Evolutionary conservation across 2,113 vertebrate species (phyloP).

Genomic region (Dolichotis patagonum): DNA sequence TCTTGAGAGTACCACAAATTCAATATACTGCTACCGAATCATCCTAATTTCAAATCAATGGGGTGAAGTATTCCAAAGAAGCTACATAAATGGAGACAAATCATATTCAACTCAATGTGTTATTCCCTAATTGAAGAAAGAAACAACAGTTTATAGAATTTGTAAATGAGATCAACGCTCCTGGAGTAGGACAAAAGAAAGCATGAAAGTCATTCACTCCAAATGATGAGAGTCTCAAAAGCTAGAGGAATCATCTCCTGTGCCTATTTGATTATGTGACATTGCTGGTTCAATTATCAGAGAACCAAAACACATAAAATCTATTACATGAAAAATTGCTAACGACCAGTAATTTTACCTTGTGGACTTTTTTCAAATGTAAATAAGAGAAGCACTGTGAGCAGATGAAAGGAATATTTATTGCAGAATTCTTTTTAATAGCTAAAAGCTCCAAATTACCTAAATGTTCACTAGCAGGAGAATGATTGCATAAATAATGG

Average conservation of each 20-base stretch:
- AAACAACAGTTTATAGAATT: background rate
- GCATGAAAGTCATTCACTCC: background rate
- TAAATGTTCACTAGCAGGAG: constrained; percentile 10
- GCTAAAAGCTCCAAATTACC: constrained; percentile 21
- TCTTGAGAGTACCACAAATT: background rate
- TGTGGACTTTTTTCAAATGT: background rate
- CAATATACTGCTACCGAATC: background rate
- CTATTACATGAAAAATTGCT: background rate
- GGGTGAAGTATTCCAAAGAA: background rate
- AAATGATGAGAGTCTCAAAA: background rate
- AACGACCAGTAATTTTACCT: background rate
- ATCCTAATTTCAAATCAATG: background rate
- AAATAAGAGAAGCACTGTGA: constrained; percentile 18
- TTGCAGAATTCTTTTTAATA: constrained; percentile 36
- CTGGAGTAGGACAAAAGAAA: background rate
- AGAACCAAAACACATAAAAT: background rate
- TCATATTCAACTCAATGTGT: rapidly evolving
- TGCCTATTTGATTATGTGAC: background rate
- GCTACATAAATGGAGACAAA: background rate
- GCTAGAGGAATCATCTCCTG: background rate
- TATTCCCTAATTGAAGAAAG: background rate
- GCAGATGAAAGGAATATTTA: background rate
- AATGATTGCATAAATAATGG: constrained; percentile 28
- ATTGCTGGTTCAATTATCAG: background rate
- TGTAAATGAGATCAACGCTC: background rate